Percentiles rank a stretch among this genome's conserved stretches.
Evolutionary conservation across 1,140 invertebrate species (phyloP).

Genomic region (Idris sp.): DNA sequence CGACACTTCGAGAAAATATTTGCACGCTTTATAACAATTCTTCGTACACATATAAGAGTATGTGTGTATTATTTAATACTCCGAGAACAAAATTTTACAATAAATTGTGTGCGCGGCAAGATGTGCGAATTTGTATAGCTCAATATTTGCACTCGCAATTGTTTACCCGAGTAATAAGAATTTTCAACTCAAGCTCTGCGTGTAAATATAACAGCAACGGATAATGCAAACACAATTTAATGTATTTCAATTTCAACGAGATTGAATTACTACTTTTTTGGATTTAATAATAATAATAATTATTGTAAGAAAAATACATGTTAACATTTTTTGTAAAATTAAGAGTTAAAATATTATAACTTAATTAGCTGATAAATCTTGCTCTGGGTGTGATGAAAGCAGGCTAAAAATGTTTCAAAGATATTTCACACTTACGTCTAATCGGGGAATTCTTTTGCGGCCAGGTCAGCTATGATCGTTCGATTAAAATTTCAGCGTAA

Average conservation of each 20-base stretch:
- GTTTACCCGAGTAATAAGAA: conserved; percentile 54
- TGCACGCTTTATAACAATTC: conserved; percentile 43
- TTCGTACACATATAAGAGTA: conserved; percentile 3
- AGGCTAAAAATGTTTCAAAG: too few species aligned
- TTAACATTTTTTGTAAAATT: too few species aligned
- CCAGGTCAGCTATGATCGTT: conserved; percentile 47
- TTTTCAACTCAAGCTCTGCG: too few species aligned
- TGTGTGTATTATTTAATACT: conserved; percentile 47
- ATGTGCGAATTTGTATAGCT: conserved; percentile 26
- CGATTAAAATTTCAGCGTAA: conserved; percentile 58
- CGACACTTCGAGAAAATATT: conserved; percentile 33
- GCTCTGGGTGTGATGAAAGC: too few species aligned
- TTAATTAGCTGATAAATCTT: too few species aligned
- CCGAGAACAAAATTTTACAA: conserved; percentile 24
- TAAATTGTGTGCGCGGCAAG: too few species aligned
- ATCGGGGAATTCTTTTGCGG: conserved; percentile 41
- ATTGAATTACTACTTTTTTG: too few species aligned
- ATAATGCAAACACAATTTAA: conserved; percentile 4
- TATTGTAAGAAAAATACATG: too few species aligned
- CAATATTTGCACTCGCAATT: conserved; percentile 47
- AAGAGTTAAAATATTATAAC: too few species aligned
- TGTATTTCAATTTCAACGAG: conserved; percentile 14
- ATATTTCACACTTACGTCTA: conserved; percentile 45
- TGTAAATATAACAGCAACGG: conserved; percentile 23
- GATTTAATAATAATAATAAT: too few species aligned